Evolutionary conservation across 2,888 invertebrate genomes (phyloP).

Genomic region (Drosophila robusta): DNA sequence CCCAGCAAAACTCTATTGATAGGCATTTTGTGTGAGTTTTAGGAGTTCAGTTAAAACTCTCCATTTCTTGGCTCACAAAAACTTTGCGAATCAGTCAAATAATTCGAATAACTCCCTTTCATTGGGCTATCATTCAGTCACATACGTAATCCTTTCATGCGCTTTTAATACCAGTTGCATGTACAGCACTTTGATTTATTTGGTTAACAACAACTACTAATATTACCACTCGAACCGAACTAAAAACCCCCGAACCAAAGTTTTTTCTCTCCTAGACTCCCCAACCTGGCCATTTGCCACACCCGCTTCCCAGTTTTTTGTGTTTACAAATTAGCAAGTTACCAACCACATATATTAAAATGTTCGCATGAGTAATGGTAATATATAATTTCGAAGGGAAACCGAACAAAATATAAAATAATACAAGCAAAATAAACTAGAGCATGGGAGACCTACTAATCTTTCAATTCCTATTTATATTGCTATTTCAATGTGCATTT

Average conservation of each 20-base stretch:
- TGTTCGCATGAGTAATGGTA: slow-evolving; percentile 57
- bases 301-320: slow-evolving; percentile 23
- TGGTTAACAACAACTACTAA: slow-evolving; percentile 26
- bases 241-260: not conserved
- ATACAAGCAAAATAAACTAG: slow-evolving; percentile 10
- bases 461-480: slow-evolving; percentile 32
- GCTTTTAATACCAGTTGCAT: slow-evolving; percentile 65
- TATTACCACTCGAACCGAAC: not conserved
- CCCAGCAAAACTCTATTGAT: not conserved
- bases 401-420: not conserved
- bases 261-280: not conserved
- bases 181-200: slow-evolving; percentile 65
- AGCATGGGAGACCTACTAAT: slow-evolving; percentile 39
- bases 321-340: slow-evolving; percentile 46
- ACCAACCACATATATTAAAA: slow-evolving; percentile 44
- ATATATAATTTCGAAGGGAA: slow-evolving; percentile 33
- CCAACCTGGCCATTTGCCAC: not conserved
- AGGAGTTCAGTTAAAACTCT: slow-evolving; percentile 6
- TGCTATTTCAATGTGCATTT: slow-evolving; percentile 38
- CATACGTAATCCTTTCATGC: slow-evolving; percentile 49
- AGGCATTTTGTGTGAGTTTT: not conserved
- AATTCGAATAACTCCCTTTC: slow-evolving; percentile 15
- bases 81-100: slow-evolving; percentile 3
- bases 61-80: not conserved
- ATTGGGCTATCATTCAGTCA: slow-evolving; percentile 41